Evolutionary conservation across 2,797 vertebrate species (phyloP), one percentile per base, ranked within the genome.

Genomic region (Hephaestus fuliginosus): DNA sequence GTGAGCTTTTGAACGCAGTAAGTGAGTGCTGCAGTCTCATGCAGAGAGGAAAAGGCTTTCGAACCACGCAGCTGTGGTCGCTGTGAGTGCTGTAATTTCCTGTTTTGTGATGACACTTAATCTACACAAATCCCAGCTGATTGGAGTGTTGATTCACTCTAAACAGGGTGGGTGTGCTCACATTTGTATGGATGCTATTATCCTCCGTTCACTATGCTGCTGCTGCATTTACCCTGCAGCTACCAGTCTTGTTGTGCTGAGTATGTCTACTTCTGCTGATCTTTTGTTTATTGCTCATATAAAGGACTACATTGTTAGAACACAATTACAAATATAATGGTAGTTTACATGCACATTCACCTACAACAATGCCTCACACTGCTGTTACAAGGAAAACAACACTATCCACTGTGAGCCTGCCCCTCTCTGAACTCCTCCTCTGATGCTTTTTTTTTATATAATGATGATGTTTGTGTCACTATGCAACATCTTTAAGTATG

Each of bases 11-110:
- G 5, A 63, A 46, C 48, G 36, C 46, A 28, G 30, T 15, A 53
- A 44, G 61, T 18, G 71, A 14, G 63, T 41, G 22, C 56, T 73
- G 79, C 70, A 53, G 55, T 44, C 57, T 78, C 43, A 66, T 39
- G 65, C 56, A 53, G 67, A 13, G 60, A 71, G 60, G 78, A 73
- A 74, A 85, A 80, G 18, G 73, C 73, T 78, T 73, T 85, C 18
- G 2, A 84, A 62, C 69, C 70, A 48, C 81, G 39, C 71, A 61
- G 52, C 73, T 93, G 85, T 44, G 90, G 89, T 84, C 68, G 52
- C 56, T 84, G 58, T 63, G 62, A 80, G 88, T 71, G 81, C 62
- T 82, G 76, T 90, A 70, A 88, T 89, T 91, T 93, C 87, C 91
- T 91, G 88, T 86, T 81, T 85, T 84, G 61, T 85, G 70, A 70